Base-by-base conservation (phyloP, 2,797 vertebrate species). In the Gymnopithys bicolor region DNA sequence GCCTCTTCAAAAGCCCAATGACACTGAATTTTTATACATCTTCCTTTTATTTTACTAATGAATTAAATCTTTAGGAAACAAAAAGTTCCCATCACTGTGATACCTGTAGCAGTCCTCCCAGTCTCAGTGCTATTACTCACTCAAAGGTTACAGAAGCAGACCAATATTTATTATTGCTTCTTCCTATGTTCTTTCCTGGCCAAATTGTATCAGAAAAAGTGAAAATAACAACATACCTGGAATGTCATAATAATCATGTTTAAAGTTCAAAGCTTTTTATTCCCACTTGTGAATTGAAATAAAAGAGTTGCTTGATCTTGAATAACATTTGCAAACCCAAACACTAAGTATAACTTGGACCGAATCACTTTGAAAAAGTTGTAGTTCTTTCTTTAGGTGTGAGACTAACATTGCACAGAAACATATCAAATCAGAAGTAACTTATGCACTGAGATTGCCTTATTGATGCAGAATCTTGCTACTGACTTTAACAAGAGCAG, bases 1-100 rank as follows among this genome's bases (percentile, higher is more conserved):
- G 83, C 53, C 95, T 95, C 84, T 64, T 91, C 92, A 94, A 94
- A 97, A 97, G 94, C 93, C 77, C 96, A 84, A 69, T 73, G 88
- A 79, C 19, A 39, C 30, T 85, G 78, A 92, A 82, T 95, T 97
- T 94, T 94, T 78, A 46, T 77, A 64, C 49, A 78, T 33, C 24
- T 52, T 84, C 45, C 45, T 76, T 33, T 24, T 67, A 77, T 39
- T 91, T 89, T 64, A 59, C 24, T 67, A 89, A 90, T 23, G 4
- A 78, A 81, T 8, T 73, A 84, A 60, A 73, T n/a, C 35, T 91
- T 76, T 64, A 82, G 52, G 67, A 93, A 63, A 23, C 22, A 88
- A 86, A 45, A 48, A 89, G n/a, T 76, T 79, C 37, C 16, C 49
- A 66, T 48, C 13, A 19, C 18, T 75, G 33, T 69, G 43, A 66